A percentile compares a stretch with the other conserved stretches of the same genome.
These are phyloP conservation scores for Sphaerophoria rueppellii DNA, from an alignment of 2,888 invertebrate genomes.

Conservation along the genomic window DNA sequence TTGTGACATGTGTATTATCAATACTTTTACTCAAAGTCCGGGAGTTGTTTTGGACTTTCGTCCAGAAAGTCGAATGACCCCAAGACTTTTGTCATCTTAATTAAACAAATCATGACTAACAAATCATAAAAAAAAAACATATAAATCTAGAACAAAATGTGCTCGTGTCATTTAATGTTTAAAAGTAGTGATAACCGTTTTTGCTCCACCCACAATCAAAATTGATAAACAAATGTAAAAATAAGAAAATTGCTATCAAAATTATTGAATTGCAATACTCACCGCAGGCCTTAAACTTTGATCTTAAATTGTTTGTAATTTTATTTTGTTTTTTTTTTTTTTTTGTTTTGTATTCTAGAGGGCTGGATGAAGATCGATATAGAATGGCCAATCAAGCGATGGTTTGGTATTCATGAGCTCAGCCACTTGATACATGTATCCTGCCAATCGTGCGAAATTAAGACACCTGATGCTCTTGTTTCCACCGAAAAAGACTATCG, in stretches of 20 bases:
- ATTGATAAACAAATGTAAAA: not conserved
- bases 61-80: conserved; percentile 64
- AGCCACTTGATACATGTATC: conserved; percentile 89
- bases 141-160: conserved; percentile 35
- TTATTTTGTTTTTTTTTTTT: too few relatives aligned
- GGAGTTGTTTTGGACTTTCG: conserved; percentile 67
- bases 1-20: too few relatives aligned
- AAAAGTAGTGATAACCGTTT: conserved; percentile 18
- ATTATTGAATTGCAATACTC: not conserved
- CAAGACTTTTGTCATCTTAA: conserved; percentile 39
- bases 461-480: conserved; percentile 85
- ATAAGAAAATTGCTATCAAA: not conserved
- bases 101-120: too few relatives aligned
- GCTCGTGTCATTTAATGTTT: conserved; percentile 29
- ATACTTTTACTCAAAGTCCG: conserved; percentile 60
- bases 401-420: conserved; percentile 87
- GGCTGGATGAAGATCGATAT: conserved; percentile 92
- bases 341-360: conserved; percentile 82
- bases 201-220: conserved; percentile 39
- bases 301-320: not conserved
- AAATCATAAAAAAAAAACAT: too few relatives aligned
- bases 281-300: conserved; percentile 16
- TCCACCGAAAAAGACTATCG: conserved; percentile 87
- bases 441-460: conserved; percentile 89
- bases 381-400: conserved; percentile 88